phyloP scores from a whole-genome alignment of 2,888 invertebrate species.

The Trissoscelio sp. region DNA sequence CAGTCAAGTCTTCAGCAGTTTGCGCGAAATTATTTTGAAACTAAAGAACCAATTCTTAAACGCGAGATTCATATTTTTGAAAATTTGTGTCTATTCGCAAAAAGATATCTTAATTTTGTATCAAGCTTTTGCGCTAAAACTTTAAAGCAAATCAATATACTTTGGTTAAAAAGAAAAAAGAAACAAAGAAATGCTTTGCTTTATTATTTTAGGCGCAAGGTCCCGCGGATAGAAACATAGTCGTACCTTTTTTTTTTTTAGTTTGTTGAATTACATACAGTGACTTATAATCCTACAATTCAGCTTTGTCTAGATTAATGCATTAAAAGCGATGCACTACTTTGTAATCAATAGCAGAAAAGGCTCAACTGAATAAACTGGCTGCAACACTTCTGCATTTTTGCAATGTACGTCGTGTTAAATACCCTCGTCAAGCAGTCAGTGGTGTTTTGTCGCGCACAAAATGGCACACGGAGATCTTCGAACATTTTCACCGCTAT shows the following conservation, averaged over 20 bases:
- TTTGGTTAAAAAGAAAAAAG: neutral
- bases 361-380: conserved; percentile 62
- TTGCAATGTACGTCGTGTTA: conserved; percentile 64
- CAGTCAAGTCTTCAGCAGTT: conserved; percentile 26
- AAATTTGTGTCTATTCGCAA: conserved; percentile 51
- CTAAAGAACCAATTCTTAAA: neutral
- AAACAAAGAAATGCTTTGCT: neutral
- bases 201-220: neutral
- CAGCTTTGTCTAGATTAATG: conserved; percentile 68
- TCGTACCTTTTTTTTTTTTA: conserved; percentile 9
- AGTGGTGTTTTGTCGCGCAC: conserved; percentile 65
- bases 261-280: conserved; percentile 32
- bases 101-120: conserved; percentile 4
- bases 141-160: neutral
- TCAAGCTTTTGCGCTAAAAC: conserved; percentile 2
- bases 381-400: conserved; percentile 74
- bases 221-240: conserved; percentile 7
- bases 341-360: conserved; percentile 63
- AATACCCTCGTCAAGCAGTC: conserved; percentile 55
- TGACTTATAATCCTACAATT: conserved; percentile 54
- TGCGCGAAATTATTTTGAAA: conserved; percentile 48
- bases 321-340: conserved; percentile 67
- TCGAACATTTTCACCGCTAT: conserved; percentile 39
- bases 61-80: conserved; percentile 58
- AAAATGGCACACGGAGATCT: conserved; percentile 49